Conservation (phyloP, 1,140 invertebrate species). For the Sarcophaga peregrina region DNA sequence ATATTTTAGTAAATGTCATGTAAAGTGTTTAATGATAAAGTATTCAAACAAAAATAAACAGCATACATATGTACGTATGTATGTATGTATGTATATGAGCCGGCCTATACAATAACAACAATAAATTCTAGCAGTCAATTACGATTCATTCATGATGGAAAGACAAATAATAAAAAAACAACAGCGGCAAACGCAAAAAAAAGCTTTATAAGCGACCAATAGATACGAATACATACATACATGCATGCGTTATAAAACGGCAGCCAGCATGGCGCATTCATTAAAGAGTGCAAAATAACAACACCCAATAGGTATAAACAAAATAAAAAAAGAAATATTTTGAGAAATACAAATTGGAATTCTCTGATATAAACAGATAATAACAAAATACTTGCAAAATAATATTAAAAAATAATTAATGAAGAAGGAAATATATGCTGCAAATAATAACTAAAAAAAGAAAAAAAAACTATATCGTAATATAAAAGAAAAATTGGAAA, state of each 20-base stretch:
- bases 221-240: neutral
- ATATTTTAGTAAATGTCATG: conserved; percentile 14
- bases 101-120: neutral
- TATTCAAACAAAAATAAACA: neutral
- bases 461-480: too few relatives aligned
- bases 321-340: neutral
- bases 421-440: neutral
- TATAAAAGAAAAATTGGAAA: too few relatives aligned
- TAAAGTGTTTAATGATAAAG: neutral
- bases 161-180: neutral
- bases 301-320: neutral
- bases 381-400: too few relatives aligned
- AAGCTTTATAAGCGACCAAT: neutral
- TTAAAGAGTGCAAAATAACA: conserved; percentile 28
- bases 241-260: neutral
- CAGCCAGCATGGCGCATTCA: conserved; percentile 28
- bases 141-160: neutral
- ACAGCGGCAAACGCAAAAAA: neutral
- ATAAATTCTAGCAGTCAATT: neutral
- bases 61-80: neutral
- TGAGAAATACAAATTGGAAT: neutral
- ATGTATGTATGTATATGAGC: neutral
- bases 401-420: neutral
- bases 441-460: neutral
- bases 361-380: too few relatives aligned